Evolutionary conservation across 2,797 vertebrate species (phyloP).

Genomic region (Syncerus caffer): DNA sequence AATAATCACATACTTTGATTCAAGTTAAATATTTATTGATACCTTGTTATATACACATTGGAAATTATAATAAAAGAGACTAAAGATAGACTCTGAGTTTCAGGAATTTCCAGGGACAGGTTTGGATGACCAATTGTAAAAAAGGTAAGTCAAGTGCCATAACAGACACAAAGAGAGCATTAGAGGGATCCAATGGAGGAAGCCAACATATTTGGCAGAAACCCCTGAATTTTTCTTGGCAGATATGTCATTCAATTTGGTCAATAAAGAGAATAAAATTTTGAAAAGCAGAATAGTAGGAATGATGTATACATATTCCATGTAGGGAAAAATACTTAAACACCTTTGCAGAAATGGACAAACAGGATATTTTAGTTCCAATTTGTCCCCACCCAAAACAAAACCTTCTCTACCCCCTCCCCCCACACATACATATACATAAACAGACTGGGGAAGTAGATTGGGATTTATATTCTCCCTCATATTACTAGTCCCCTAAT

Average conservation of each 20-base stretch:
- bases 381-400: background rate
- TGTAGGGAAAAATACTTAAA: background rate
- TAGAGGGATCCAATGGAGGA: fast-evolving
- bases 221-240: background rate
- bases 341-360: background rate
- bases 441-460: background rate
- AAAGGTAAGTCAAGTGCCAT: background rate
- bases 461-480: background rate
- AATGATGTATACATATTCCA: background rate
- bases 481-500: background rate
- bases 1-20: background rate
- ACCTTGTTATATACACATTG: background rate
- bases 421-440: background rate
- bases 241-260: background rate
- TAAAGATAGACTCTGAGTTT: background rate
- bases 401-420: background rate
- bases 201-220: background rate
- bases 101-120: background rate
- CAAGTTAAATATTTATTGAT: background rate
- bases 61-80: background rate
- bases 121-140: background rate
- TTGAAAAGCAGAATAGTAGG: background rate
- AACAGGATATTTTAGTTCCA: background rate
- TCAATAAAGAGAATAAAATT: background rate
- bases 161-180: background rate